A percentile compares a stretch with the other conserved stretches of the same genome.
These are phyloP conservation scores for Drosophila nikananu DNA, from an alignment of 1,140 invertebrate genomes.

Conservation along the genomic window DNA sequence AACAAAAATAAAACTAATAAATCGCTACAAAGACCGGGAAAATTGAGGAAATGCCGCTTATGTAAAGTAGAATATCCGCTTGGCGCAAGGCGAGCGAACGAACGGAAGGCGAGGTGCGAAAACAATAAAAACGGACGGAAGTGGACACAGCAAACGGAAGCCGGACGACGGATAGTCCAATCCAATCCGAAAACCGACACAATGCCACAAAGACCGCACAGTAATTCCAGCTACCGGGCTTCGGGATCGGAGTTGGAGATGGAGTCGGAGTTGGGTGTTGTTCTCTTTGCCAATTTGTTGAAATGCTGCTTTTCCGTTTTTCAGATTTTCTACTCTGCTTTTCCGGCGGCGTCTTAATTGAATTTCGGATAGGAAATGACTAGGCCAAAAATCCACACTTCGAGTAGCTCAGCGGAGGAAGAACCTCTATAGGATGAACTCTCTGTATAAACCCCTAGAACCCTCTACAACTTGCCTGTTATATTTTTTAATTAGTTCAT, in stretches of 20 bases:
- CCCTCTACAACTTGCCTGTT: slow-evolving; percentile 1
- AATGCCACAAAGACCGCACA: slow-evolving; percentile 22
- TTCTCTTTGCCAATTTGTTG: slow-evolving; percentile 70
- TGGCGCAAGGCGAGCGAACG: slow-evolving; percentile 40
- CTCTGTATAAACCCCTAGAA: slow-evolving; percentile 5
- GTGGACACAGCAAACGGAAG: slow-evolving; percentile 51
- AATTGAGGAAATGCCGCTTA: slow-evolving; percentile 79
- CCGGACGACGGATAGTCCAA: slow-evolving; percentile 39
- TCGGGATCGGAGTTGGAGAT: slow-evolving; percentile 6
- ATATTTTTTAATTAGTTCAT: slow-evolving; percentile 77
- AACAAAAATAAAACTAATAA: slow-evolving; percentile 51
- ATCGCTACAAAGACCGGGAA: slow-evolving; percentile 61
- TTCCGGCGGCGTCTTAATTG: slow-evolving; percentile 38
- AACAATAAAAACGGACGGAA: slow-evolving; percentile 78
- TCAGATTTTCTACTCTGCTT: slow-evolving; percentile 42
- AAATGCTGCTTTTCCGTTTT: slow-evolving; percentile 58
- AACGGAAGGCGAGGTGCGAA: slow-evolving; percentile 72
- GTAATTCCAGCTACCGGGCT: slow-evolving; percentile 39
- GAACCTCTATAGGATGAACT: slow-evolving; percentile 33
- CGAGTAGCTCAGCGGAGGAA: slow-evolving; percentile 30
- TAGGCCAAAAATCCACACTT: slow-evolving; percentile 60
- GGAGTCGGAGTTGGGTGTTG: not conserved
- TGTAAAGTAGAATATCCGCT: slow-evolving; percentile 82
- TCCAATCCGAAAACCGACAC: slow-evolving; percentile 18
- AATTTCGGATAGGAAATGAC: slow-evolving; percentile 73